These are phyloP conservation scores for Dromaius novaehollandiae DNA, from an alignment of 2,113 vertebrate genomes.

Conservation along the genomic window DNA sequence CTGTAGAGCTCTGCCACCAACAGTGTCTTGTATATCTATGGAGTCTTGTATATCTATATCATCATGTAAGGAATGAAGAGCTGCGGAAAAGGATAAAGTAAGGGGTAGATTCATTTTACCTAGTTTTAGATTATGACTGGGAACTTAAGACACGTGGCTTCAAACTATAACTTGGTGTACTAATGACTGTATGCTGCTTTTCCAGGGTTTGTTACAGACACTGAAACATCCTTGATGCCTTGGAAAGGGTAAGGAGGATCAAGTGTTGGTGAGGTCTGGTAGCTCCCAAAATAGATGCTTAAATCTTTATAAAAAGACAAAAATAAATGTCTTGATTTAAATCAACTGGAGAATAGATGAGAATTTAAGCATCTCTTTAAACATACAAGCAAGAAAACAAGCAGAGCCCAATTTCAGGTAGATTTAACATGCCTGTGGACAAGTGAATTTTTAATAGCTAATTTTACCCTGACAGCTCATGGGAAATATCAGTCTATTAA, in stretches of 20 bases:
- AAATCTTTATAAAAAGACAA: not conserved
- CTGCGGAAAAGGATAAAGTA: not conserved
- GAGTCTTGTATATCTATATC: not conserved
- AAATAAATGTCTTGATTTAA: not conserved
- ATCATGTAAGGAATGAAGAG: not conserved
- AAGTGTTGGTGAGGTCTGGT: not conserved
- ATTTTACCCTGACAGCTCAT: conserved; percentile 48
- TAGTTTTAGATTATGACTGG: not conserved
- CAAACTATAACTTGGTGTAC: no score
- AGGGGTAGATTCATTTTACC: not conserved
- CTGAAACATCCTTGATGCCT: fast-evolving
- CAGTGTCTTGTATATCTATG: not conserved
- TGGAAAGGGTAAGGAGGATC: not conserved
- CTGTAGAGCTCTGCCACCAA: not conserved
- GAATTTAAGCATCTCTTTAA: not conserved
- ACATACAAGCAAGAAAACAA: conserved; percentile 6
- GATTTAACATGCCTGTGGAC: conserved; percentile 48
- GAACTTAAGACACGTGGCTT: not conserved
- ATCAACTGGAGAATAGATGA: not conserved
- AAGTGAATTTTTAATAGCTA: conserved; percentile 65
- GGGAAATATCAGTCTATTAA: conserved; percentile 70
- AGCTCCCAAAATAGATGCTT: not conserved
- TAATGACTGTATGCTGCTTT: fast-evolving
- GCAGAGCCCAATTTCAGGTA: conserved; percentile 29
- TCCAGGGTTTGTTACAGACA: not conserved